Evolutionary conservation across 2,797 vertebrate genomes (phyloP).

Genomic region (Sebastes alutus): DNA sequence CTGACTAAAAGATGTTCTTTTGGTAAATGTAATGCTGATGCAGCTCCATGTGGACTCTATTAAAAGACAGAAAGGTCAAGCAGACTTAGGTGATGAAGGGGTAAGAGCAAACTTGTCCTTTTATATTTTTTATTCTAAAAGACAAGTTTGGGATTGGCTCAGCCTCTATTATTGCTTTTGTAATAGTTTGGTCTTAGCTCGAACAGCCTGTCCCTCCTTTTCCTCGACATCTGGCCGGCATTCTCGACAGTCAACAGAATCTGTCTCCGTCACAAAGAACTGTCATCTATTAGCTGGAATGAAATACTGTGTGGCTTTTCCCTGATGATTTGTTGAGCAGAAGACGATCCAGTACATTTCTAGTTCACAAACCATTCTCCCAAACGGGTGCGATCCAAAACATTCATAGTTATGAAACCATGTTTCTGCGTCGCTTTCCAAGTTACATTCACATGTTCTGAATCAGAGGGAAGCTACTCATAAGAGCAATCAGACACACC

Average conservation of each 20-base stretch:
- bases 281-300: conserved; percentile 54
- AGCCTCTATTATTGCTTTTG: conserved; percentile 10
- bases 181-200: conserved; percentile 33
- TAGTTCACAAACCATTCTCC: conserved; percentile 37
- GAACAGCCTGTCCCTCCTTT: conserved; percentile 45
- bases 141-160: neutral
- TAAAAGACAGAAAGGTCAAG: neutral
- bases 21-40: neutral
- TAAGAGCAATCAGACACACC: conserved; percentile 18
- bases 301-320: conserved; percentile 48
- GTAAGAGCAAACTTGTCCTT: neutral
- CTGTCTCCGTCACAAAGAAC: conserved; percentile 56
- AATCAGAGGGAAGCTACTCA: conserved; percentile 37
- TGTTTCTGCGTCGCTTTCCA: conserved; percentile 9
- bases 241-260: conserved; percentile 41
- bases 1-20: neutral
- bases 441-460: conserved; percentile 39
- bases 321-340: conserved; percentile 63
- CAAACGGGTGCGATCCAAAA: conserved; percentile 1
- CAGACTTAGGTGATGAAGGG: neutral
- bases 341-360: conserved; percentile 37
- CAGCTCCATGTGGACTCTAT: neutral
- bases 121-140: conserved; percentile 5
- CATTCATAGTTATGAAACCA: conserved; percentile 34
- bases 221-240: conserved; percentile 63